A percentile compares a stretch with the other conserved stretches of the same genome.
Evolutionary conservation across 92 coral and sea anemone species (phyloP).

Genomic region (Heliopora coerulea): DNA sequence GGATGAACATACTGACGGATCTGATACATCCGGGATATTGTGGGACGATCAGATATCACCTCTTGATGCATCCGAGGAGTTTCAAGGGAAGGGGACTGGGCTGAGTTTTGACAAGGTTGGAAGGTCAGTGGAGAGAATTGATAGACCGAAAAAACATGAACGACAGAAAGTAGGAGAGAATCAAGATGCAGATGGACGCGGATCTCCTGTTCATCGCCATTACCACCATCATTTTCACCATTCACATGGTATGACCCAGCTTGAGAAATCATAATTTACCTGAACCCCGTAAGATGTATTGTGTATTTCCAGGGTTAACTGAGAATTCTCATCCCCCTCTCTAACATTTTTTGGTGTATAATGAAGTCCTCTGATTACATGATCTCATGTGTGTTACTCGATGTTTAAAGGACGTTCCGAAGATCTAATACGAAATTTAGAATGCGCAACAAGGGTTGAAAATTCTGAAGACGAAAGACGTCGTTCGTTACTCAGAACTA

Average conservation of each 20-base stretch:
- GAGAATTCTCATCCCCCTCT: too few relatives aligned
- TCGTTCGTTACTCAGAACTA: not conserved
- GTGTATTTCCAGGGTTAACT: too few relatives aligned
- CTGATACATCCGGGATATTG: slow-evolving; percentile 49
- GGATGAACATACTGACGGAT: slow-evolving; percentile 15
- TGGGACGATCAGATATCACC: slow-evolving; percentile 96
- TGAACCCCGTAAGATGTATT: too few relatives aligned
- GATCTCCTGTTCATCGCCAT: slow-evolving; percentile 84
- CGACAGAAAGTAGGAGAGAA: slow-evolving; percentile 43
- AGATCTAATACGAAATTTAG: slow-evolving; percentile 24
- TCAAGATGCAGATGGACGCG: slow-evolving; percentile 50
- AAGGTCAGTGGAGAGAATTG: slow-evolving; percentile 47
- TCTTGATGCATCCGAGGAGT: slow-evolving; percentile 51
- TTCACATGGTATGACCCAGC: slow-evolving; percentile 28
- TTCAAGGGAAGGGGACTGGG: slow-evolving; percentile 1
- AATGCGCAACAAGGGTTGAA: not conserved
- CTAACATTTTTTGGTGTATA: too few relatives aligned
- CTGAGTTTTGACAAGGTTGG: slow-evolving; percentile 53
- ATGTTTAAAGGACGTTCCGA: too few relatives aligned
- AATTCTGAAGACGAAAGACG: not conserved
- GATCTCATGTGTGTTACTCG: too few relatives aligned
- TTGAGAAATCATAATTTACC: too few relatives aligned
- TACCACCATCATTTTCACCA: slow-evolving; percentile 98
- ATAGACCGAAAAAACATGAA: slow-evolving; percentile 9
- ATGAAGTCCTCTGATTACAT: too few relatives aligned